Conservation (phyloP, 2,113 vertebrate species). For the Colius striatus region DNA sequence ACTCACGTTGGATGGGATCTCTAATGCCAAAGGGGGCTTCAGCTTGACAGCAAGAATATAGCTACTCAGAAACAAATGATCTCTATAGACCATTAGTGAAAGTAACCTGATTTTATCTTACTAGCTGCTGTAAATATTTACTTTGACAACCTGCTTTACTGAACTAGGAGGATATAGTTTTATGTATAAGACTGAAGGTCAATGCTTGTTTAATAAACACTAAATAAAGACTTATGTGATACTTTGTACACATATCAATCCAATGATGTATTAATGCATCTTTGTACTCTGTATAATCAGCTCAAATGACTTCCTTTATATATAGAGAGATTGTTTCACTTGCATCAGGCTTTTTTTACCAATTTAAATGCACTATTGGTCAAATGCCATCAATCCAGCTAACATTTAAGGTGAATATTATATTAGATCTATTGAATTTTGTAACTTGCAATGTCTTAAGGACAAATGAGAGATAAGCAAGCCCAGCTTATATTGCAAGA, state of each 20-base stretch:
- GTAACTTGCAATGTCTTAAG: neutral
- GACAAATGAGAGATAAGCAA: neutral
- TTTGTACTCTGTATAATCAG: conserved; percentile 34
- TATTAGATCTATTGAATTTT: neutral
- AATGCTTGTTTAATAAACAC: conserved; percentile 60
- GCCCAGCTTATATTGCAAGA: neutral
- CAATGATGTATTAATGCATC: conserved; percentile 26
- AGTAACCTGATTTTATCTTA: conserved; percentile 58
- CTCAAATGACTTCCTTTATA: conserved; percentile 7
- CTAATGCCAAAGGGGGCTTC: neutral
- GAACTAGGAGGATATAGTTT: conserved; percentile 33
- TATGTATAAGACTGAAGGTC: conserved; percentile 51
- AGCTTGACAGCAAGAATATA: neutral
- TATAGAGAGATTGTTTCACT: neutral
- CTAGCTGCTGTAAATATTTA: conserved; percentile 57
- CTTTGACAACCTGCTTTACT: conserved; percentile 41
- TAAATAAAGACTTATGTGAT: conserved; percentile 67
- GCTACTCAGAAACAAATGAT: conserved; percentile 36
- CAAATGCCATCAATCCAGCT: neutral
- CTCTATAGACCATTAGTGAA: conserved; percentile 49
- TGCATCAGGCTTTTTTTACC: neutral
- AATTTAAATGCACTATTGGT: conserved; percentile 9
- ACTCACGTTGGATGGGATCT: neutral
- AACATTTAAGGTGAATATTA: neutral
- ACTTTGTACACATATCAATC: conserved; percentile 40